A percentile compares a stretch with the other conserved stretches of the same genome.
Conservation (phyloP, 2,888 invertebrate species). For the Diogma glabrata region DNA sequence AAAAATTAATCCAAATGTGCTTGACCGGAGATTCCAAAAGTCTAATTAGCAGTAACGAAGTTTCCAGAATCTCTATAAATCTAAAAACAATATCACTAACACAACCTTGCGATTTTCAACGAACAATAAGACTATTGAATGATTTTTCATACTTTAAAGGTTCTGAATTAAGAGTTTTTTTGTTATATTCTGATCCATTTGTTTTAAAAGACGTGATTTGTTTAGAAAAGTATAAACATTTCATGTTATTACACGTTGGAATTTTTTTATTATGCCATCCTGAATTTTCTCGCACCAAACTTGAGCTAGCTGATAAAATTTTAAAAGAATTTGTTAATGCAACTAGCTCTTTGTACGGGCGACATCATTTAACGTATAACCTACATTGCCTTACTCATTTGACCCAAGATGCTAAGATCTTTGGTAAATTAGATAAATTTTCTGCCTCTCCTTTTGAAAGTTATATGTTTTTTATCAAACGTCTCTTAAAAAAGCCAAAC, state of each 20-base stretch:
- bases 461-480: conserved; percentile 18
- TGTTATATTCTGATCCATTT: conserved; percentile 21
- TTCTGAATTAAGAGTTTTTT: conserved; percentile 11
- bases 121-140: conserved; percentile 18
- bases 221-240: conserved; percentile 17
- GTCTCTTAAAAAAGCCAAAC: conserved; percentile 15
- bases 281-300: conserved; percentile 11
- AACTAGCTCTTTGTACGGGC: conserved; percentile 18
- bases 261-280: conserved; percentile 19
- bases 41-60: not conserved
- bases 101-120: conserved; percentile 20
- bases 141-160: conserved; percentile 20
- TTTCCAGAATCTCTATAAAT: not conserved
- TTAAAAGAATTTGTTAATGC: conserved; percentile 19
- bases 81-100: conserved; percentile 8
- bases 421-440: conserved; percentile 20
- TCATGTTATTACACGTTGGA: conserved; percentile 18
- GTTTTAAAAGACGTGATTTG: conserved; percentile 18
- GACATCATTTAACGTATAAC: conserved; percentile 10
- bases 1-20: conserved; percentile 1
- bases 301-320: conserved; percentile 13
- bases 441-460: conserved; percentile 20
- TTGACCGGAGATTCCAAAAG: conserved; percentile 13
- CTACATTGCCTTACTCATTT: conserved; percentile 20
- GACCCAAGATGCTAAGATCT: conserved; percentile 17